Evolutionary conservation across 2,113 vertebrate genomes (phyloP), one percentile per base, ranked within the genome.

Genomic region (Orthonyx spaldingii): DNA sequence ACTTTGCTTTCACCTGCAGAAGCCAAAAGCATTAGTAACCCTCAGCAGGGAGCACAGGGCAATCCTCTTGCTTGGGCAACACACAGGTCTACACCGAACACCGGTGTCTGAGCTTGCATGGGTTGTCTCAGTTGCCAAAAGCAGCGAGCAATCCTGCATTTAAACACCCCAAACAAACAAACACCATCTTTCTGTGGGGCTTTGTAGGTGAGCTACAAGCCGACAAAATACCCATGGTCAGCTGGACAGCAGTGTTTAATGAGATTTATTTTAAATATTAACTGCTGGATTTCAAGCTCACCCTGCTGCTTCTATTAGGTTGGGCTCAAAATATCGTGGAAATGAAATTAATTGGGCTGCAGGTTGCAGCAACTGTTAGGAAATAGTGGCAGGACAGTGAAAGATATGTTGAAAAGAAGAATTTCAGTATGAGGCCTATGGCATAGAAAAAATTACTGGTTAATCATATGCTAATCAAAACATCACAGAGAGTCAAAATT

Each of bases 161-260:
- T 26, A 47, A 87, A 80, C 84, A 89, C 9, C 78, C 18, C 83
- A 89, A 96, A 91, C 76, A 91, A 89, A 82, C 56, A 91, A 76
- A 61, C 84, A 89, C 18, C 68, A 35, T 3, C 53, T 66, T 70
- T 87, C 61, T 41, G 33, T 59, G 37, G 64, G 47, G 61, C 32
- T 89, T 70, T 93, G 32, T 28, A 66, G 75, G 39, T 42, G 42
- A 91, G 47, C 28, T 89, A 8, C 65, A 16, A 68, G 63, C 83
- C 76, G 46, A 70, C 33, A 95, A 50, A 74, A n/a, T 74, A 49
- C 26, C 55, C 59, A 26, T 8, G 57, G 71, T 39, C 47, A 44
- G 71, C 60, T 80, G 57, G 68, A 63, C 44, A 50, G 35, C 41
- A 5, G 6, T 42, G 53, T 24, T 80, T 60, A 56, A 35, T n/a